phyloP scores from a whole-genome alignment of 1,140 invertebrate genomes.

The Drosophila ficusphila region DNA sequence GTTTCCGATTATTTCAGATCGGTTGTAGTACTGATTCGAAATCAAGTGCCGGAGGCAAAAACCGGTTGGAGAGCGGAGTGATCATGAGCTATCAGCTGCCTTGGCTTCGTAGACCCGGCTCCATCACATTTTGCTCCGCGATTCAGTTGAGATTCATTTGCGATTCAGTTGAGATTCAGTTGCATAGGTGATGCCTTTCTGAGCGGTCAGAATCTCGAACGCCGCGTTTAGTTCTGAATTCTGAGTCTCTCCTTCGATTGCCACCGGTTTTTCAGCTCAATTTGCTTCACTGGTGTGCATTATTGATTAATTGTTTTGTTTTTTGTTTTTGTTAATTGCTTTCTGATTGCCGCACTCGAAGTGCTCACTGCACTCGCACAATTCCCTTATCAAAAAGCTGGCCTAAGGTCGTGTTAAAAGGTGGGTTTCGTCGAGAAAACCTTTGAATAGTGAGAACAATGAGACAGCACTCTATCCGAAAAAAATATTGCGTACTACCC shows the following conservation, averaged over 20 bases:
- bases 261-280: conserved; percentile 19
- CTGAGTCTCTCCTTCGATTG: not conserved
- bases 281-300: not conserved
- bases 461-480: too few relatives aligned
- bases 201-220: conserved; percentile 27
- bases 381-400: conserved; percentile 26
- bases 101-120: not conserved
- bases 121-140: not conserved
- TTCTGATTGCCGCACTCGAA: not conserved
- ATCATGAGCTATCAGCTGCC: not conserved
- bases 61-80: conserved; percentile 7
- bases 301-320: conserved; percentile 1
- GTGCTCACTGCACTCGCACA: not conserved
- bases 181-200: conserved; percentile 20
- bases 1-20: not conserved
- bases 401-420: conserved; percentile 34
- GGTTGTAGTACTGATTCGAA: conserved; percentile 2
- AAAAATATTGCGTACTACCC: not conserved
- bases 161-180: conserved; percentile 15
- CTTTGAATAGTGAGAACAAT: not conserved
- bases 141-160: conserved; percentile 22
- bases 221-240: conserved; percentile 1
- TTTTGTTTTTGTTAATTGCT: not conserved
- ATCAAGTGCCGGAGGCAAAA: not conserved
- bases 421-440: conserved; percentile 13